phyloP scores from a whole-genome alignment of 2,797 vertebrate genomes.

The Pangasius larnaudii region DNA sequence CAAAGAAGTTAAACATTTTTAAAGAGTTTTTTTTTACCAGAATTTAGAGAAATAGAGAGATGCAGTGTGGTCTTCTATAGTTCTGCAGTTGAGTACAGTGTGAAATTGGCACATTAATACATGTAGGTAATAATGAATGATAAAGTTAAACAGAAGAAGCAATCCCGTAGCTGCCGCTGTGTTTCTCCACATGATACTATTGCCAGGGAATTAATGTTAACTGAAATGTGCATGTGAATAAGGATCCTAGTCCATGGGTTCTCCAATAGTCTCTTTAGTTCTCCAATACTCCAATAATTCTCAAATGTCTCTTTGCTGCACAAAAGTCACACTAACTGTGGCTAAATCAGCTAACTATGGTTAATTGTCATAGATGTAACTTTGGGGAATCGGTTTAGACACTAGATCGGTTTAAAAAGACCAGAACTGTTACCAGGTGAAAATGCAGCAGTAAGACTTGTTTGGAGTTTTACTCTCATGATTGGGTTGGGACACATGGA shows the following conservation, averaged over 20 bases:
- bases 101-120: neutral
- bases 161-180: neutral
- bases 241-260: neutral
- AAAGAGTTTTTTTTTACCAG: neutral
- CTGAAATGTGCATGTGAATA: neutral
- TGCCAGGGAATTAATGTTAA: conserved; percentile 10
- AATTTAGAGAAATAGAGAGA: neutral
- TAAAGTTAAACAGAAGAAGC: neutral
- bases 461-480: neutral
- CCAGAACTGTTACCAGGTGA: neutral
- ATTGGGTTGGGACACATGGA: neutral
- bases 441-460: neutral
- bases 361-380: neutral
- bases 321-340: neutral
- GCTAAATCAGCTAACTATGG: neutral
- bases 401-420: neutral
- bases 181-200: conserved; percentile 11
- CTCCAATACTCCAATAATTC: neutral
- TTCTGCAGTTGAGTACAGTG: neutral
- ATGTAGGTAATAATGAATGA: neutral
- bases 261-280: neutral
- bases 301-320: neutral
- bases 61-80: neutral
- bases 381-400: neutral
- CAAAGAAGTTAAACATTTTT: neutral